A percentile compares a stretch with the other conserved stretches of the same genome.
phyloP scores from a whole-genome alignment of 2,797 vertebrate species.

The Onychomys leucogaster region DNA sequence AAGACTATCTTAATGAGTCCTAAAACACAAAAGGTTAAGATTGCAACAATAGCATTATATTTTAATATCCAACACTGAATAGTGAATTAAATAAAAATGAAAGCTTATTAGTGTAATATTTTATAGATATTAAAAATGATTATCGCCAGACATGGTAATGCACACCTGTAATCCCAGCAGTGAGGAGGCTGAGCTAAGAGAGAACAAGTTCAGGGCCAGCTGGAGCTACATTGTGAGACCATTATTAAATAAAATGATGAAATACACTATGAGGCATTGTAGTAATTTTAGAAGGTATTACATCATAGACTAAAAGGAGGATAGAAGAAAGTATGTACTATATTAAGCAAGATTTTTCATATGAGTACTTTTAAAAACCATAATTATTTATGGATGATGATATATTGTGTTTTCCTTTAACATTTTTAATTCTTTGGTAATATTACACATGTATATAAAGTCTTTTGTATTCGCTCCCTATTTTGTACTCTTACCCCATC shows the following conservation, averaged over 20 bases:
- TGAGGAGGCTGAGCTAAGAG: background rate
- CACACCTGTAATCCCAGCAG: background rate
- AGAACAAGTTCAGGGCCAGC: background rate
- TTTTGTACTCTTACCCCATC: background rate
- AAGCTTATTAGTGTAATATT: background rate
- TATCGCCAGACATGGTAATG: background rate
- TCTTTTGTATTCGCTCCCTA: background rate
- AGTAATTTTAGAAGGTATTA: background rate
- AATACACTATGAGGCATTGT: background rate
- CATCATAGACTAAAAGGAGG: background rate
- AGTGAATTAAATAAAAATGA: background rate
- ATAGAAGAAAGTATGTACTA: background rate
- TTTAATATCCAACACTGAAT: background rate
- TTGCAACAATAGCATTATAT: background rate
- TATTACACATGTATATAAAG: background rate
- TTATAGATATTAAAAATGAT: background rate
- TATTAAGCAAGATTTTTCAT: background rate
- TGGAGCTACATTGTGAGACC: background rate
- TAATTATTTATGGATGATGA: background rate
- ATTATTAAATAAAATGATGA: background rate
- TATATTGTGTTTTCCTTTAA: background rate
- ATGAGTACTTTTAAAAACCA: background rate
- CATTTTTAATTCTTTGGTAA: background rate
- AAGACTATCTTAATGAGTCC: background rate
- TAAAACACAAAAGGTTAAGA: background rate